Conservation (phyloP, 2,888 invertebrate genomes). For the Dendrolimus houi region DNA sequence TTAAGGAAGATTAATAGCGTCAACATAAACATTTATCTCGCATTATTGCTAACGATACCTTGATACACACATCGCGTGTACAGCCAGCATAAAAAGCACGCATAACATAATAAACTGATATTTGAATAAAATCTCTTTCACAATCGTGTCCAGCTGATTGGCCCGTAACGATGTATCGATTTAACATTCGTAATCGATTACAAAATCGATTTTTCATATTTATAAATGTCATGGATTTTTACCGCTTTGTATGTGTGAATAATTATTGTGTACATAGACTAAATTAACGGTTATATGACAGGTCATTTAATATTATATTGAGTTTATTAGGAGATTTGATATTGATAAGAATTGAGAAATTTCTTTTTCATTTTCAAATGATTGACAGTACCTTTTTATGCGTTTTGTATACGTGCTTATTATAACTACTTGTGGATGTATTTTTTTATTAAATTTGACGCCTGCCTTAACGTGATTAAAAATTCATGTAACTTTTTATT, state of each 20-base stretch:
- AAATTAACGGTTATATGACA: constrained; percentile 17
- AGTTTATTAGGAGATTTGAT: constrained; percentile 1
- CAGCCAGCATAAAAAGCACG: constrained; percentile 4
- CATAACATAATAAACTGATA: neutral
- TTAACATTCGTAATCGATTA: constrained; percentile 43
- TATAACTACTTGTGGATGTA: no score
- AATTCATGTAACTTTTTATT: no score
- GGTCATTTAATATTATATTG: constrained; percentile 5
- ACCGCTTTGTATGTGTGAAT: constrained; percentile 36
- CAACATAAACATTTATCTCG: neutral
- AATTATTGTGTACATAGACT: constrained; percentile 23
- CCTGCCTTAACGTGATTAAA: no score
- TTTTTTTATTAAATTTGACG: no score
- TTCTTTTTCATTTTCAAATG: neutral
- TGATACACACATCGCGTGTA: constrained; percentile 6
- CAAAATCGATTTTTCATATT: constrained; percentile 39
- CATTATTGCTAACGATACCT: neutral
- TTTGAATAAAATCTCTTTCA: constrained; percentile 1
- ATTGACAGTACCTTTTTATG: no score
- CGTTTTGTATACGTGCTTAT: no score
- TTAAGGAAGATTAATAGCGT: neutral
- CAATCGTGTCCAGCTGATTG: neutral
- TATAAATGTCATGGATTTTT: constrained; percentile 29
- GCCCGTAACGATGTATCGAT: constrained; percentile 4
- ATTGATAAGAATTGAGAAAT: neutral